Conservation (phyloP, 2,113 vertebrate species). For the Burhinus oedicnemus region DNA sequence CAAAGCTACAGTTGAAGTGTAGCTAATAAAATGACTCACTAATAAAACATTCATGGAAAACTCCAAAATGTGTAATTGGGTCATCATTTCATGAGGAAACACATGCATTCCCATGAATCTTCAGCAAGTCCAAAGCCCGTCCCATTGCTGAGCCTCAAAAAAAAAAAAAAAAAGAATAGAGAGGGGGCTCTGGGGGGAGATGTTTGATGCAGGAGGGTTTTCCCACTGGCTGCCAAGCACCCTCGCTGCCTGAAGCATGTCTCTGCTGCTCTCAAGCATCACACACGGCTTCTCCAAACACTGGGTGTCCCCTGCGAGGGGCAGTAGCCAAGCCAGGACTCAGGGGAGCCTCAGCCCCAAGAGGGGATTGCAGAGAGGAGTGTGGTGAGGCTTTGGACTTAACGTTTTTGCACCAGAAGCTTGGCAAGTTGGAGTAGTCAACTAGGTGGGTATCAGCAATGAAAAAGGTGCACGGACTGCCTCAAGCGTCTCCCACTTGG, state of each 20-base stretch:
- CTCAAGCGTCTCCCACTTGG: accelerated
- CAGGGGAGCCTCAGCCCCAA: background rate
- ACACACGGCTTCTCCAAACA: background rate
- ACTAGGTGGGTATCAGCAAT: background rate
- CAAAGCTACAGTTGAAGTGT: constrained; percentile 38
- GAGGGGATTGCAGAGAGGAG: background rate
- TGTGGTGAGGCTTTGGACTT: background rate
- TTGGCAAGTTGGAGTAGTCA: background rate
- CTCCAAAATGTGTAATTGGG: constrained; percentile 57
- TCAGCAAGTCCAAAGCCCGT: accelerated
- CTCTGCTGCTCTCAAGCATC: background rate
- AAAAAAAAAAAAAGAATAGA: no score
- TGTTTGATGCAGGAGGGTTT: background rate
- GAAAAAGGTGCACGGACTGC: accelerated
- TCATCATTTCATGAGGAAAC: constrained; percentile 43
- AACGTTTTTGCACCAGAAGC: background rate
- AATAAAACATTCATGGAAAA: constrained; percentile 67
- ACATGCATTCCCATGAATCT: accelerated
- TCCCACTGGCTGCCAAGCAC: background rate
- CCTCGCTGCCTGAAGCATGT: accelerated
- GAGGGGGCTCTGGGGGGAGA: background rate
- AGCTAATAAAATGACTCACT: constrained; percentile 56
- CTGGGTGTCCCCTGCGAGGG: background rate
- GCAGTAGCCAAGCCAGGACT: no score
- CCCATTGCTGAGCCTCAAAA: background rate